Percentiles rank a stretch among this genome's conserved stretches.
phyloP scores from a whole-genome alignment of 2,888 invertebrate species.

The Antitype chi region DNA sequence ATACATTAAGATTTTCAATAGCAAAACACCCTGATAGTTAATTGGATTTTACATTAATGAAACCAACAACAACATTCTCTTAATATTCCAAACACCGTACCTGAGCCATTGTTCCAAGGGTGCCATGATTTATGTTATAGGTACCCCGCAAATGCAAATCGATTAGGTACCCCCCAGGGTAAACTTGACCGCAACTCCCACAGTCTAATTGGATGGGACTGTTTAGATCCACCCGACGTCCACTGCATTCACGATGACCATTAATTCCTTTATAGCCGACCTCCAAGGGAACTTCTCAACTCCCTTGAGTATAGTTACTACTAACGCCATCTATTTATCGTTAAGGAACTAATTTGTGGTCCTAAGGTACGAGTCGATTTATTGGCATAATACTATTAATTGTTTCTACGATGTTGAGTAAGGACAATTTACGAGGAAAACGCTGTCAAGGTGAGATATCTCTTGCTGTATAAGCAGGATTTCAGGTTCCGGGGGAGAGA shows the following conservation, averaged over 20 bases:
- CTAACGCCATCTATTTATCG: constrained; percentile 43
- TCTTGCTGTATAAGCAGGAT: neutral
- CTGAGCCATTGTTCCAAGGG: constrained; percentile 20
- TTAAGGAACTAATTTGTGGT: constrained; percentile 25
- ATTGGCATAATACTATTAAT: constrained; percentile 30
- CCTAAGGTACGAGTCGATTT: constrained; percentile 22
- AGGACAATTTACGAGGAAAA: constrained; percentile 16
- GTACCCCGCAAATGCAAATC: constrained; percentile 3
- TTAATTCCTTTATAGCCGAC: constrained; percentile 24
- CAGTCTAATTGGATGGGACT: constrained; percentile 54
- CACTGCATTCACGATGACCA: constrained; percentile 35
- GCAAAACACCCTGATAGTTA: neutral
- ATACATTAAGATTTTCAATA: neutral
- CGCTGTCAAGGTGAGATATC: neutral
- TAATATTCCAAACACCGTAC: constrained; percentile 37
- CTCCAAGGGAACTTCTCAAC: neutral
- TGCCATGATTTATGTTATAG: constrained; percentile 29
- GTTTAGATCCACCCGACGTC: constrained; percentile 40
- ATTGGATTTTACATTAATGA: neutral
- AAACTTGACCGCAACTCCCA: constrained; percentile 26
- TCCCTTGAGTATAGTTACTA: constrained; percentile 17
- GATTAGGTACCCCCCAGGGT: constrained; percentile 33
- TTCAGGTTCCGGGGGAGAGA: neutral
- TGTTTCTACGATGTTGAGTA: constrained; percentile 15
- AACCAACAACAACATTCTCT: constrained; percentile 8